Conservation (phyloP, 2,113 vertebrate genomes). For the Gorsachius goisagi region DNA sequence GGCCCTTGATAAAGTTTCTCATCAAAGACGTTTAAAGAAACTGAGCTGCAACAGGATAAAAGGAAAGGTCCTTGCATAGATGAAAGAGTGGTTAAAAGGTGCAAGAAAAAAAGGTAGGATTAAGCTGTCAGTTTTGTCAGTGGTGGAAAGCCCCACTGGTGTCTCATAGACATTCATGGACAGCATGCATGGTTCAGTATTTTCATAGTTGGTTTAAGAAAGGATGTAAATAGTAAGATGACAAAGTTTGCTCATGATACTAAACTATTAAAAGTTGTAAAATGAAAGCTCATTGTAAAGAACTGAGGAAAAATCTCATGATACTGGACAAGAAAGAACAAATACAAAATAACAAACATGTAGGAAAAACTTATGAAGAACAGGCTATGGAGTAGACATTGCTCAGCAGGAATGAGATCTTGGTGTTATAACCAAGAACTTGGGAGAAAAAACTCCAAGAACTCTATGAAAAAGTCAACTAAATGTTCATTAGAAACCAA, state of each 20-base stretch:
- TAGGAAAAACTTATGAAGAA: not conserved
- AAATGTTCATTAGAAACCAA: not conserved
- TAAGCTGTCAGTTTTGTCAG: slow-evolving; percentile 9
- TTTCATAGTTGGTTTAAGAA: not conserved
- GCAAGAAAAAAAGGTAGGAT: slow-evolving; percentile 16
- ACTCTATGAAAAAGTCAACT: not conserved
- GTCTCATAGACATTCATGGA: not conserved
- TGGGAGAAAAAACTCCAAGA: not conserved
- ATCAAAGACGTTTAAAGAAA: slow-evolving; percentile 38
- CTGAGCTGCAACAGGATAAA: slow-evolving; percentile 16
- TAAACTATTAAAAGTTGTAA: not conserved
- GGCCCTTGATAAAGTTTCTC: slow-evolving; percentile 16
- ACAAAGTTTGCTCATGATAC: not conserved
- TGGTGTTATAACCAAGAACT: not conserved
- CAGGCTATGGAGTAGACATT: not conserved
- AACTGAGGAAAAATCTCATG: not conserved
- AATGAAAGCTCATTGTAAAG: not conserved
- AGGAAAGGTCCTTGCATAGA: slow-evolving; percentile 13
- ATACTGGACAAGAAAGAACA: not conserved
- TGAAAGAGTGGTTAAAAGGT: slow-evolving; percentile 39
- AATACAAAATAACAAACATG: not conserved
- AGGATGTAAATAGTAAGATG: not conserved
- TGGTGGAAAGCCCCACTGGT: not conserved
- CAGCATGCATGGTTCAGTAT: not conserved
- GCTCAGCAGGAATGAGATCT: not conserved